A percentile compares a stretch with the other conserved stretches of the same genome.
Conservation (phyloP, 2,113 vertebrate genomes). For the Prochilodus magdalenae region DNA sequence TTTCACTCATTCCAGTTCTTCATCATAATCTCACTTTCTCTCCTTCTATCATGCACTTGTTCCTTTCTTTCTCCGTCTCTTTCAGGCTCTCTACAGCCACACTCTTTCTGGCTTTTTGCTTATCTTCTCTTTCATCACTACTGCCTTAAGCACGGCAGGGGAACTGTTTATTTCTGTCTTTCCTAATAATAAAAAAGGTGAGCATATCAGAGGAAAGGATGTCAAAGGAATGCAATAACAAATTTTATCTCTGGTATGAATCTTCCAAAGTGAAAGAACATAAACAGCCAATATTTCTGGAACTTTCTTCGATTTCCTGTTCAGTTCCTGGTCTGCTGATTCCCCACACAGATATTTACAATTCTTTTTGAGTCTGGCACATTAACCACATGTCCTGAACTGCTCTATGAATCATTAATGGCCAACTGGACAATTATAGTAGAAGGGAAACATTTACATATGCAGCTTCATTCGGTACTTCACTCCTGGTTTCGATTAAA, state of each 20-base stretch:
- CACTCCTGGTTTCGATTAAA: background rate
- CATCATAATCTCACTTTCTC: background rate
- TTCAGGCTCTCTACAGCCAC: background rate
- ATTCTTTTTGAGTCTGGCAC: too few species aligned
- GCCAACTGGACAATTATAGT: background rate
- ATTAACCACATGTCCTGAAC: background rate
- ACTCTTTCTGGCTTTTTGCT: background rate
- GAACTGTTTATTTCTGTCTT: background rate
- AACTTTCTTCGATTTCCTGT: background rate
- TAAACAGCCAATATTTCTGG: background rate
- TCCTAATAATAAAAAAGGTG: background rate
- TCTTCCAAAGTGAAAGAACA: background rate
- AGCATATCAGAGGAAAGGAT: background rate
- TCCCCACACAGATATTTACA: background rate
- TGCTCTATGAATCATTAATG: background rate
- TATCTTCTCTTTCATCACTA: constrained; percentile 14
- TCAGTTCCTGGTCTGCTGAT: background rate
- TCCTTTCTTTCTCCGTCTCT: background rate
- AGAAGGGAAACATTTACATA: background rate
- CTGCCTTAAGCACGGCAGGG: background rate
- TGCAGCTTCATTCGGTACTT: background rate
- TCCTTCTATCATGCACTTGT: background rate
- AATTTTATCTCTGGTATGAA: background rate
- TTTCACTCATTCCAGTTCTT: constrained; percentile 8
- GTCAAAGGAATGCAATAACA: background rate